These are phyloP conservation scores for Papilio machaon DNA, from an alignment of 1,140 invertebrate genomes.

Conservation along the genomic window DNA sequence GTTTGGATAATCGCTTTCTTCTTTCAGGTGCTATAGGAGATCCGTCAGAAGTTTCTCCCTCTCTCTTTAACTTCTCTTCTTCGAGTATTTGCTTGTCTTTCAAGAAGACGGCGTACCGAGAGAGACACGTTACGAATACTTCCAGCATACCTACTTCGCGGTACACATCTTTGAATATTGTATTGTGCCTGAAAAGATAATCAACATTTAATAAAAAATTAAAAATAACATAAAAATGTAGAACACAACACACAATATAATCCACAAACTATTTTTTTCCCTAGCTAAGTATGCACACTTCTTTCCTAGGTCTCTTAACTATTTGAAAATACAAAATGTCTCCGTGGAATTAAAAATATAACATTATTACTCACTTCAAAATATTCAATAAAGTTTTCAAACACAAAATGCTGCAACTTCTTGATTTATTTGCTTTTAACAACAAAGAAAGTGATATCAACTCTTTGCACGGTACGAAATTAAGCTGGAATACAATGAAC, in stretches of 20 bases:
- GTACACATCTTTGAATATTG: conserved; percentile 98
- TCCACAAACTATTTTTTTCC: background rate
- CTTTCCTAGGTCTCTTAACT: no score
- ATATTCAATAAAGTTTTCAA: conserved; percentile 95
- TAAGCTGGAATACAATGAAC: conserved; percentile 98
- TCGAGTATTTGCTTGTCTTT: conserved; percentile 85
- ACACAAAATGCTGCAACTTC: conserved; percentile 92
- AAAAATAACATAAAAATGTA: no score
- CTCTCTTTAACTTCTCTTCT: conserved; percentile 64
- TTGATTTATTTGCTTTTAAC: conserved; percentile 91
- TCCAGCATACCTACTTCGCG: conserved; percentile 98
- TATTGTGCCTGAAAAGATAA: conserved; percentile 87
- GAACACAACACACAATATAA: background rate
- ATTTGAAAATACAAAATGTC: background rate
- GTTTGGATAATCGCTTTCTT: conserved; percentile 68
- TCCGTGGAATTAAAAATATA: background rate
- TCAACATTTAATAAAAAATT: conserved; percentile 17
- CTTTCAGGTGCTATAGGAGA: conserved; percentile 72
- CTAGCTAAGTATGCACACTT: no score
- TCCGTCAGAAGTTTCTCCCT: conserved; percentile 53
- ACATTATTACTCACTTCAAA: conserved; percentile 84
- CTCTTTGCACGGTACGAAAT: conserved; percentile 99
- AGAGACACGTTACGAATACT: conserved; percentile 97
- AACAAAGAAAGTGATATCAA: conserved; percentile 97
- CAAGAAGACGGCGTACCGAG: conserved; percentile 90